Conservation (phyloP, 2,113 vertebrate species). For the Murina feae region DNA sequence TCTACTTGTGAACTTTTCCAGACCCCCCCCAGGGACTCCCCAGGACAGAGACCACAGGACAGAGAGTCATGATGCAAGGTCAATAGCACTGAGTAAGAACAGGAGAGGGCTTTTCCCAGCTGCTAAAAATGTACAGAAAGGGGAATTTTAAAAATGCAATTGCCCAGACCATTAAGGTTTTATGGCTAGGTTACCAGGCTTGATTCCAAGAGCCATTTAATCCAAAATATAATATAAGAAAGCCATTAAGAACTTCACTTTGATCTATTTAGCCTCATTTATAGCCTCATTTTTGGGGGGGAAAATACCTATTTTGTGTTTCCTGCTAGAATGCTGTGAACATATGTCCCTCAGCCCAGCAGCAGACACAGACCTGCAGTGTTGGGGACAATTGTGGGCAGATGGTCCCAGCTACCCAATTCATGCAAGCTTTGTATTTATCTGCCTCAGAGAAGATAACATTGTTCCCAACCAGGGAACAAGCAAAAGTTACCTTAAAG, state of each 20-base stretch:
- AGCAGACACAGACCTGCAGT: not conserved
- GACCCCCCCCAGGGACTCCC: too few species aligned
- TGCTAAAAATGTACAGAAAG: not conserved
- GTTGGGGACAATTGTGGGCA: not conserved
- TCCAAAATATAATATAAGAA: not conserved
- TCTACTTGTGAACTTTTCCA: not conserved
- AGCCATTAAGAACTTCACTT: not conserved
- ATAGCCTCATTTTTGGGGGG: not conserved
- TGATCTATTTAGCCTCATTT: not conserved
- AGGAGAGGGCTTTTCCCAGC: not conserved
- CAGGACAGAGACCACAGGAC: not conserved
- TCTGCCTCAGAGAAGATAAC: not conserved
- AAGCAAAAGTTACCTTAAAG: not conserved
- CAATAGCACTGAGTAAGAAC: not conserved
- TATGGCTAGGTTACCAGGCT: not conserved
- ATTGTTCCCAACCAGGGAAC: not conserved
- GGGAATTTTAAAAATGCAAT: slow-evolving; percentile 24
- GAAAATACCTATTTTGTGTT: not conserved
- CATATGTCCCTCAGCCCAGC: not conserved
- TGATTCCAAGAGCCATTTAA: not conserved
- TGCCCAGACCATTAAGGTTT: not conserved
- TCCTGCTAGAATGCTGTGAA: not conserved
- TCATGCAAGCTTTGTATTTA: not conserved
- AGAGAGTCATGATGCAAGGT: not conserved
- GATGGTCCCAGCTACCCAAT: fast-evolving